phyloP scores from a whole-genome alignment of 2,888 invertebrate genomes.

The Shargacucullia verbasci region DNA sequence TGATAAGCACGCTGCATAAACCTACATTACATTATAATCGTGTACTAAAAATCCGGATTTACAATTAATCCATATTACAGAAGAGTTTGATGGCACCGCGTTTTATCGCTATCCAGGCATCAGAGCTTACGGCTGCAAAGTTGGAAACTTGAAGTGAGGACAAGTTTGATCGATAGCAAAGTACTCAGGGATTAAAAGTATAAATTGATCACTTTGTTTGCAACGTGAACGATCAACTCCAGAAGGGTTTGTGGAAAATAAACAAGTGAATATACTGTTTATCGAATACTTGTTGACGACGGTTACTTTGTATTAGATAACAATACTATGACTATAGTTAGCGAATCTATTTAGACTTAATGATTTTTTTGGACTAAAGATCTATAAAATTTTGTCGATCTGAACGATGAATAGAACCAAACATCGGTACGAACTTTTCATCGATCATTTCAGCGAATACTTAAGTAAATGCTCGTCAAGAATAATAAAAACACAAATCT shows the following conservation, averaged over 20 bases:
- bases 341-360: no score
- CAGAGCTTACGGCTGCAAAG: not conserved
- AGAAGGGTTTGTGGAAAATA: not conserved
- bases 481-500: no score
- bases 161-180: slow-evolving; percentile 6
- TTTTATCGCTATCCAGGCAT: slow-evolving; percentile 7
- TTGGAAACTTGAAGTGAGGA: slow-evolving; percentile 5
- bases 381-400: no score
- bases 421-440: no score
- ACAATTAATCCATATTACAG: slow-evolving; percentile 4
- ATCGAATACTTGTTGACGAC: not conserved
- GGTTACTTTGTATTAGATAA: no score
- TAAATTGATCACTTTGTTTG: not conserved
- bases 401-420: no score
- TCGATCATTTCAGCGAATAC: no score
- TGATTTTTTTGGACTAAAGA: no score
- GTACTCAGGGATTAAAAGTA: not conserved
- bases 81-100: not conserved
- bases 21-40: not conserved
- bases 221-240: not conserved
- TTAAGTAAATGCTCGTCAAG: no score
- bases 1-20: no score
- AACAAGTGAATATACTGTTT: not conserved
- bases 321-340: no score
- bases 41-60: slow-evolving; percentile 3